These are phyloP conservation scores for Xanthia icteritia DNA, from an alignment of 2,888 invertebrate species.

Conservation along the genomic window DNA sequence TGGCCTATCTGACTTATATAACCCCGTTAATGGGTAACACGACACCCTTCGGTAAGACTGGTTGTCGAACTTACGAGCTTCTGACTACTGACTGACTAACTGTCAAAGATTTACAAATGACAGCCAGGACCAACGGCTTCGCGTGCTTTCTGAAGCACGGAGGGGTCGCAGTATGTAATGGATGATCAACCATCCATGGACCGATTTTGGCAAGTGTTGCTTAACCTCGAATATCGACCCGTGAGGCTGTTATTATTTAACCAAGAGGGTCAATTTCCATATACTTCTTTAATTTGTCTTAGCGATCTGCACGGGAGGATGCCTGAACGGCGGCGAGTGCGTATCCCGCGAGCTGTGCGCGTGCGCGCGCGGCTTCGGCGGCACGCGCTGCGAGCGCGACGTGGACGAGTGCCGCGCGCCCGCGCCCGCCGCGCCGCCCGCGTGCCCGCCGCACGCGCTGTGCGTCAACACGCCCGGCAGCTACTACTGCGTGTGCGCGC, in stretches of 20 bases:
- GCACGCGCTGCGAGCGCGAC: slow-evolving; percentile 95
- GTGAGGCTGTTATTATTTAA: neutral
- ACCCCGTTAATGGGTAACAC: neutral
- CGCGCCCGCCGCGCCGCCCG: slow-evolving; percentile 76
- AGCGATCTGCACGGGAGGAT: slow-evolving; percentile 95
- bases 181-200: neutral
- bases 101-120: neutral
- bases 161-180: neutral
- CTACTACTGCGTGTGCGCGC: slow-evolving; percentile 96
- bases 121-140: neutral
- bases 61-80: neutral
- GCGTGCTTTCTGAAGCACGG: neutral
- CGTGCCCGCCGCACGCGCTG: slow-evolving; percentile 93
- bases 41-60: neutral
- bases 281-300: slow-evolving; percentile 39
- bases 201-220: neutral
- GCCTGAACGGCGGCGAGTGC: slow-evolving; percentile 96
- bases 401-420: slow-evolving; percentile 94
- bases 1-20: neutral
- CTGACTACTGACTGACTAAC: neutral
- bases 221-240: neutral
- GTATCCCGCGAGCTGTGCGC: slow-evolving; percentile 94
- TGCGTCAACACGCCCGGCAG: slow-evolving; percentile 97
- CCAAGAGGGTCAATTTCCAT: neutral
- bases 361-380: slow-evolving; percentile 95